These are phyloP conservation scores for Bradynema listronoti DNA, from an alignment of 1,140 invertebrate species.

Conservation along the genomic window DNA sequence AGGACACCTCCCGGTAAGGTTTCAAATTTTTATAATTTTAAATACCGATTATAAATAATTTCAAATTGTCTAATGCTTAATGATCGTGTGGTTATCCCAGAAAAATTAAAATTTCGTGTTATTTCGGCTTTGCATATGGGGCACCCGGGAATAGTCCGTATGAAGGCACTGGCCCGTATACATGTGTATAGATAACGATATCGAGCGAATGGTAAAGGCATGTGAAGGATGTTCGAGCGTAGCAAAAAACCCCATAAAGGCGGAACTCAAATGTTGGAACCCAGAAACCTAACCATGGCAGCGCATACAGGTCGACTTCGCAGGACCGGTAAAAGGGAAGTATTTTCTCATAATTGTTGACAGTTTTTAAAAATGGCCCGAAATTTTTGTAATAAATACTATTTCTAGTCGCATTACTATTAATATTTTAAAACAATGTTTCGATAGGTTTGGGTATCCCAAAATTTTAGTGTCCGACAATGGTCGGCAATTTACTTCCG, in stretches of 20 bases:
- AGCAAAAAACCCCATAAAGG: conserved; percentile 8
- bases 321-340: no score
- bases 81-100: conserved; percentile 59
- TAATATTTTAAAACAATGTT: no score
- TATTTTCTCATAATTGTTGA: no score
- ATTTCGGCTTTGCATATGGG: conserved; percentile 60
- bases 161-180: conserved; percentile 62
- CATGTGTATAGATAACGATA: conserved; percentile 20
- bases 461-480: no score
- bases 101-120: conserved; percentile 52
- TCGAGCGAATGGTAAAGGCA: conserved; percentile 7
- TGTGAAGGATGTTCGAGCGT: neutral
- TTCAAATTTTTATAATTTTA: no score
- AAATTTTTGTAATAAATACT: no score
- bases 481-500: no score
- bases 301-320: conserved; percentile 13
- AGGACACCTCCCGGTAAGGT: neutral
- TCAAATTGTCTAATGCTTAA: conserved; percentile 38
- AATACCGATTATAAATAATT: no score
- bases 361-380: no score
- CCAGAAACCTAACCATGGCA: conserved; percentile 6
- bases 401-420: no score
- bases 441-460: no score
- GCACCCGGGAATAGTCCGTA: conserved; percentile 62
- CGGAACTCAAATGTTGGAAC: conserved; percentile 6